Base-by-base conservation (phyloP, 2,888 invertebrate genomes). In the Agrochola lychnidis region DNA sequence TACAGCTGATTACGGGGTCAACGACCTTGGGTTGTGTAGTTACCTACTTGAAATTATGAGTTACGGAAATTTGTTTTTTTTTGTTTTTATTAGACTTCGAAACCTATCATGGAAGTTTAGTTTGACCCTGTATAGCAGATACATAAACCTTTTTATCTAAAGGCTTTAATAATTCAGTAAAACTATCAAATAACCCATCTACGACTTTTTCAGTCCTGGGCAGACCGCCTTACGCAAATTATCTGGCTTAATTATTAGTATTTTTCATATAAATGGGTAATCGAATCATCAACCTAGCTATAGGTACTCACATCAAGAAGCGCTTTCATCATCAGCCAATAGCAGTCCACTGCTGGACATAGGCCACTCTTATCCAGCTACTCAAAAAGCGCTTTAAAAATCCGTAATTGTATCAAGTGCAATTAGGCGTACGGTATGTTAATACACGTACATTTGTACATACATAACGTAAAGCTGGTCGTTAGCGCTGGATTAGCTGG, bases 401-500 rank as follows among this genome's bases (percentile, higher is more conserved):
- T n/a, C 14, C 6, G 22, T 81, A 53, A 82, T 78, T 71, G 80
- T 63, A 57, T 78, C 45, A 73, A 63, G 75, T 62, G 72, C 76
- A 85, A 86, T 86, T 84, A 81, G 51, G 36, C 64, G 25, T 66
- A 14, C n/a, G 42, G 59, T 78, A 53, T 61, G 75, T 63, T 82
- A 76, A 80, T 80, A 64, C 56, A 74, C 16, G 6, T 36, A 56
- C 53, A 53, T 67, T 40, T 36, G 40, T 70, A 71, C 64, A 57
- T 79, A 57, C 56, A 56, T 57, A 72, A 66, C 25, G 42, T 61
- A 69, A 19, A 57, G 48, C 25, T 66, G 68, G 72, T 83, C 82
- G 79, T 86, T 86, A 82, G 69, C 68, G 79, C 61, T 61, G 69
- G 79, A 86, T 88, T 78, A 82, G 78, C 70, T 81, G 76, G 64